Base-by-base conservation (phyloP, 2,888 invertebrate species). In the Portevinia maculata region DNA sequence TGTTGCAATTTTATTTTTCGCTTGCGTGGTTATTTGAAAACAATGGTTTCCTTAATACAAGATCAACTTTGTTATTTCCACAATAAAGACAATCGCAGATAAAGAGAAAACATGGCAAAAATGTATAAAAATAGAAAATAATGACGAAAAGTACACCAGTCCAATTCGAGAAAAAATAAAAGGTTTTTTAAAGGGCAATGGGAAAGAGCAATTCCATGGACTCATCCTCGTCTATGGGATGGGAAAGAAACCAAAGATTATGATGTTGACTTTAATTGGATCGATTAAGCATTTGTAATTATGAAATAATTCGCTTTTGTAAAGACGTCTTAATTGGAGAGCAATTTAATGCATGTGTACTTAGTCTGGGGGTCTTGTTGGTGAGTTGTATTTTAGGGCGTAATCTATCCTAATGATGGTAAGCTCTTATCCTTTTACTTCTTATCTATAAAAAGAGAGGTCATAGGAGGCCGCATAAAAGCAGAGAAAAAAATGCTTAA, bases 211-310 rank as follows among this genome's bases (percentile, higher is more conserved):
- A 15, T 7, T 11, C 41, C 34, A 41, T 28, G 28, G 24, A 24
- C 28, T n/a, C 21, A 44, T 11, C 44, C 19, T 44, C 17, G 55
- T 52, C 52, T 52, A 55, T 65, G 73, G 53, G 39, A 73, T 79
- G 73, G 60, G 67, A 79, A 60, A 41, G 55, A 41, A 53, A 62
- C 39, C 32, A 53, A 60, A 65, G 52, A 44, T 75, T 46, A 30
- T 44, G 44, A 55, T 44, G 41, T 30, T 44, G 62, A 34, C 34
- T 55, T 44, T 67, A 74, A 74, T 79, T 79, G 79, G 53, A 74
- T 79, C 74, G 74, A 79, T 79, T 74, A 67, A 30, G 62, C 19
- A 67, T 74, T 53, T 73, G 28, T 74, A 79, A 79, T 74, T 74
- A 79, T 74, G 67, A 62, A 48, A 55, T 69, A 60, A 65, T 55